A percentile compares a stretch with the other conserved stretches of the same genome.
Conservation (phyloP, 2,113 vertebrate genomes). For the Misgurnus anguillicaudatus region DNA sequence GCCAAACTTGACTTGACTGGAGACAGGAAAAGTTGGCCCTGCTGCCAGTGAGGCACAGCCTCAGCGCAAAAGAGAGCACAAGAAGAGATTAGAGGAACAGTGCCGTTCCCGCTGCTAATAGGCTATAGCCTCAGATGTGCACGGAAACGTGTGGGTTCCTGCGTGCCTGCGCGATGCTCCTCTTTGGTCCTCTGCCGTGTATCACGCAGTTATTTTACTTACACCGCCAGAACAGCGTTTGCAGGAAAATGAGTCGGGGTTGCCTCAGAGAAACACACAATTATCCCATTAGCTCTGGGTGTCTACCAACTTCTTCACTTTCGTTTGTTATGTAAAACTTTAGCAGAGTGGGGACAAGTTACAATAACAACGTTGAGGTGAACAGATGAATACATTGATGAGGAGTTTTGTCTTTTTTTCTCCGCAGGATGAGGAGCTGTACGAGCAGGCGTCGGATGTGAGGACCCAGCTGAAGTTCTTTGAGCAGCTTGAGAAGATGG, state of each 20-base stretch:
- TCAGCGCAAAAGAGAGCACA: constrained; percentile 33
- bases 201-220: constrained; percentile 35
- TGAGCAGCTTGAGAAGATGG: constrained; percentile 86
- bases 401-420: not conserved
- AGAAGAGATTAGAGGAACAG: constrained; percentile 43
- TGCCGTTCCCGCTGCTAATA: constrained; percentile 35
- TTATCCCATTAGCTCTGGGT: constrained; percentile 57
- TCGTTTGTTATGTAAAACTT: constrained; percentile 31
- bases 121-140: constrained; percentile 47
- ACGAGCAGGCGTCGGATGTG: constrained; percentile 82
- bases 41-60: constrained; percentile 33
- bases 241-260: constrained; percentile 11
- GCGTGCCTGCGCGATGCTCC: not conserved
- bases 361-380: not conserved
- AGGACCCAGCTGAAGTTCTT: constrained; percentile 87
- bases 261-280: constrained; percentile 51
- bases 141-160: constrained; percentile 13
- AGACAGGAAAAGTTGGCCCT: constrained; percentile 39
- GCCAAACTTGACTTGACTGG: constrained; percentile 16
- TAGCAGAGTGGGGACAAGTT: constrained; percentile 28
- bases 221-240: constrained; percentile 34
- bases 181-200: constrained; percentile 44
- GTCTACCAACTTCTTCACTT: constrained; percentile 55
- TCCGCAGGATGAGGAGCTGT: constrained; percentile 81
- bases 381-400: not conserved